These are phyloP conservation scores for Dendrolimus pini DNA, from an alignment of 2,888 invertebrate genomes.

Conservation along the genomic window DNA sequence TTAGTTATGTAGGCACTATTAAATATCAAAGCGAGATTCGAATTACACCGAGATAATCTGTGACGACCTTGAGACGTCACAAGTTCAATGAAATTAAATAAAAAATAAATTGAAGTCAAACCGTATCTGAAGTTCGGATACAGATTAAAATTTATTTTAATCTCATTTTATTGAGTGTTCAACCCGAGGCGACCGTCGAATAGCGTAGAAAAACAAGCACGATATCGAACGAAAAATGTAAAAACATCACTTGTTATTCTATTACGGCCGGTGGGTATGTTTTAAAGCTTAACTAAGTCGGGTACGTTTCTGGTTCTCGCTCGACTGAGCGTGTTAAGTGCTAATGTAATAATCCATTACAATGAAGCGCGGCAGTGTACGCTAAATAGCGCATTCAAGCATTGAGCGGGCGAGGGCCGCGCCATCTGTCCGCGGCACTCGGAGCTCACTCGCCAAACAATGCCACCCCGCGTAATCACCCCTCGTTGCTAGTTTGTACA, in stretches of 20 bases:
- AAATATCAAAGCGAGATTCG: constrained; percentile 4
- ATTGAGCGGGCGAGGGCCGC: constrained; percentile 49
- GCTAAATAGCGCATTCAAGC: constrained; percentile 74
- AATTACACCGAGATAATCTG: constrained; percentile 3
- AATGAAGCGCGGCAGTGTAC: constrained; percentile 69
- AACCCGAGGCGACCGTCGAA: constrained; percentile 33
- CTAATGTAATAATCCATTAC: constrained; percentile 76
- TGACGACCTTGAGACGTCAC: constrained; percentile 22
- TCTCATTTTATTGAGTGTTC: constrained; percentile 39
- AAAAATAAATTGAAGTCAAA: constrained; percentile 15
- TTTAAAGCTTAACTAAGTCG: constrained; percentile 52
- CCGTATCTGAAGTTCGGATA: constrained; percentile 12
- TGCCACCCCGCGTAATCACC: constrained; percentile 62
- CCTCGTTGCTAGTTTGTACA: constrained; percentile 55
- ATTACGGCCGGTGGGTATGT: constrained; percentile 43
- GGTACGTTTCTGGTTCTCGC: constrained; percentile 59
- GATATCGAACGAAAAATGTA: constrained; percentile 32
- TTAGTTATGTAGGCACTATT: background rate
- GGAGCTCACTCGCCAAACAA: constrained; percentile 40
- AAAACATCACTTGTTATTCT: constrained; percentile 53
- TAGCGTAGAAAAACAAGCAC: constrained; percentile 33
- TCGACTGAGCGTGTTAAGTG: constrained; percentile 72
- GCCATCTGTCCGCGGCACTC: constrained; percentile 68
- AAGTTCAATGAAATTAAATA: constrained; percentile 24
- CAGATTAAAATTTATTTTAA: constrained; percentile 26